Base-by-base conservation (phyloP, 2,113 vertebrate species). In the Colius striatus region DNA sequence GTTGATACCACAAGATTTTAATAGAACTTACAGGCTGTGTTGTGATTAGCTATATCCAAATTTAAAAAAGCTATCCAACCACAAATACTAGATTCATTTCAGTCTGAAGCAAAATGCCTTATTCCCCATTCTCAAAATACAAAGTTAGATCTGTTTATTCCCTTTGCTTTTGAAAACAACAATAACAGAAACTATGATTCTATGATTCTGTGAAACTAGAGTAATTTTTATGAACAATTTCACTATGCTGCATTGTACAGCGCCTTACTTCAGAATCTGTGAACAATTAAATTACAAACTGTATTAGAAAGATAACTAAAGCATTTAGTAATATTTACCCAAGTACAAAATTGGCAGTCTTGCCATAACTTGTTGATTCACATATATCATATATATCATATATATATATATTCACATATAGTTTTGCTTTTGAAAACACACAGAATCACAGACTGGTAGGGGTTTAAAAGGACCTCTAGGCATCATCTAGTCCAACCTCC, bases 161-260 rank as follows among this genome's bases (percentile, higher is more conserved):
- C 77, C n/a, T 84, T 83, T 61, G 61, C 83, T 96, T 96, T 92
- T 94, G 90, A 96, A 78, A 87, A 72, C 84, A 92, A 62, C 61
- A 65, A 73, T 96, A 97, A 96, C 38, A 41, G 38, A 41, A 41
- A 41, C 38, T 41, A 41, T 41, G 12, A 41, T 41, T 41, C 38
- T 41, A 41, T 41, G 38, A 41, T 41, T 41, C 38, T 41, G 38
- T 41, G n/a, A 97, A 97, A 95, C 71, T 67, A 36, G 19, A 88
- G 53, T 8, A 45, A 80, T 74, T 86, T 75, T 88, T 91, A 75
- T 55, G 60, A 93, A 84, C 68, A 93, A 45, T 91, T 96, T 95
- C 87, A 78, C 47, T 90, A 68, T 94, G 47, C 11, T 53, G 13
- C 65, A 68, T n/a, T 57, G 53, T 94, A 92, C 71, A 96, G 78